Percentiles rank a stretch among this genome's conserved stretches.
Conservation (phyloP, 1,140 invertebrate genomes). For the Araneus ventricosus region DNA sequence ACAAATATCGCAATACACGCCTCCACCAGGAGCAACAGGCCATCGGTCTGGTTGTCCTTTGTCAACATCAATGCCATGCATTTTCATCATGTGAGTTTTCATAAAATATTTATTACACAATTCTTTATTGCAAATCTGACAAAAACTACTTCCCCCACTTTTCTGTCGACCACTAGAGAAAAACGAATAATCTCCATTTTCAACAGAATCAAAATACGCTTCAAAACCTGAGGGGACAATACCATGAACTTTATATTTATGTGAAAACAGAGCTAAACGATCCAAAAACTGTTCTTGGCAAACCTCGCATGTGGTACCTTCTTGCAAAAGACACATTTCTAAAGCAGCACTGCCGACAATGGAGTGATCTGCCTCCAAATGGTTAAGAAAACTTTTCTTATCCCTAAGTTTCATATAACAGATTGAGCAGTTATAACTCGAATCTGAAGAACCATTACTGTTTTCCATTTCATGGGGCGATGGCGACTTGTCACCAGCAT, state of each 20-base stretch:
- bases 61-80: slow-evolving; percentile 97
- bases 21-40: slow-evolving; percentile 87
- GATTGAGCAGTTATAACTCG: slow-evolving; percentile 30
- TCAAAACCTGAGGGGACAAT: slow-evolving; percentile 47
- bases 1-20: slow-evolving; percentile 97
- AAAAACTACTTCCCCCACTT: slow-evolving; percentile 87
- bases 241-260: slow-evolving; percentile 69
- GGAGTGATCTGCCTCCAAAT: slow-evolving; percentile 62
- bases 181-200: slow-evolving; percentile 46
- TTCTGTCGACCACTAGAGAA: slow-evolving; percentile 32
- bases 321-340: slow-evolving; percentile 17
- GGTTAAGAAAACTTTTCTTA: slow-evolving; percentile 42
- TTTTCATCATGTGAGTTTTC: slow-evolving; percentile 99
- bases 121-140: slow-evolving; percentile 99
- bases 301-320: slow-evolving; percentile 43
- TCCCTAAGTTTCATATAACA: slow-evolving; percentile 58
- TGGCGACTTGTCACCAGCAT: not conserved
- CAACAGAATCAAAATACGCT: slow-evolving; percentile 30
- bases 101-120: slow-evolving; percentile 99
- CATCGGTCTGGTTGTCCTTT: slow-evolving; percentile 81
- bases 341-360: slow-evolving; percentile 17
- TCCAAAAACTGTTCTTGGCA: slow-evolving; percentile 68
- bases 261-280: slow-evolving; percentile 5
- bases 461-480: slow-evolving; percentile 55
- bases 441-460: slow-evolving; percentile 62